Conservation (phyloP, 2,888 invertebrate genomes). For the Aradus depressus region DNA sequence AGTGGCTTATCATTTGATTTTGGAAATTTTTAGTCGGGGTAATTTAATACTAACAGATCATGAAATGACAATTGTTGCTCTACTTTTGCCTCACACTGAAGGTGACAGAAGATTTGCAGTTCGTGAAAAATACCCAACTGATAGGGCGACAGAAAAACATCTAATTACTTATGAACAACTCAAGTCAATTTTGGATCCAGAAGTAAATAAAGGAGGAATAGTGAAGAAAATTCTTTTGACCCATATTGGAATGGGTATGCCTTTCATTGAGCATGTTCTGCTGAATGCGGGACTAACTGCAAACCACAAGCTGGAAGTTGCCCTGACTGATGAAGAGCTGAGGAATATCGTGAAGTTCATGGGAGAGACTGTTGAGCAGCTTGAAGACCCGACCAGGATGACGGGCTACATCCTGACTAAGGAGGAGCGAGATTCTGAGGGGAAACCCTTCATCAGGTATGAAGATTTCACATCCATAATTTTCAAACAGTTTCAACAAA, state of each 20-base stretch:
- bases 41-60: conserved; percentile 90
- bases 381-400: conserved; percentile 49
- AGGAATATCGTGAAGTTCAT: conserved; percentile 57
- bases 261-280: conserved; percentile 85
- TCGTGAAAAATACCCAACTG: conserved; percentile 77
- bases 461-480: conserved; percentile 89
- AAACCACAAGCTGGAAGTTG: conserved; percentile 42
- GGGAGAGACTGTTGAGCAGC: conserved; percentile 53
- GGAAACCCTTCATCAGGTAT: conserved; percentile 59
- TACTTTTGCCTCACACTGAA: conserved; percentile 84
- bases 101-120: conserved; percentile 82
- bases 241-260: conserved; percentile 48
- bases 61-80: conserved; percentile 79
- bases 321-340: conserved; percentile 33
- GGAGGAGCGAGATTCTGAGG: conserved; percentile 35
- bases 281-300: conserved; percentile 51
- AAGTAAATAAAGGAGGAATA: conserved; percentile 55
- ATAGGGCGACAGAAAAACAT: conserved; percentile 51
- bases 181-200: conserved; percentile 43
- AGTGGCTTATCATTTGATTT: conserved; percentile 85
- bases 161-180: conserved; percentile 46
- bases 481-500: conserved; percentile 57
- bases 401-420: conserved; percentile 47
- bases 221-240: conserved; percentile 52
- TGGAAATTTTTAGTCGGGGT: conserved; percentile 92